These are phyloP conservation scores for Melanotaenia duboulayi DNA, from an alignment of 2,113 vertebrate genomes.

Conservation along the genomic window DNA sequence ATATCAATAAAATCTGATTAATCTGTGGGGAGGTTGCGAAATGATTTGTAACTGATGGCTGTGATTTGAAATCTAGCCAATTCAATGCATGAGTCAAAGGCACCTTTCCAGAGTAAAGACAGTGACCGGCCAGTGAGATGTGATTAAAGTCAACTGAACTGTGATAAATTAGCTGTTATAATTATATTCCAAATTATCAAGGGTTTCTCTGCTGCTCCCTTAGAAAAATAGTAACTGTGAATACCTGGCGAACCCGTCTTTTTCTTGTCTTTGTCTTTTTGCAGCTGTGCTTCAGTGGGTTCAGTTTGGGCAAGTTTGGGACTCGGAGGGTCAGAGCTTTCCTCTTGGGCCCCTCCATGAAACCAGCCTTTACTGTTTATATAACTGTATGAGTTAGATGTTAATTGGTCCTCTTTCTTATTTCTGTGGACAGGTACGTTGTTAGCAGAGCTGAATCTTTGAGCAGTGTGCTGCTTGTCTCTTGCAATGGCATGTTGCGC, in stretches of 20 bases:
- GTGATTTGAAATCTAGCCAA: neutral
- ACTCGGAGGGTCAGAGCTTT: conserved; percentile 32
- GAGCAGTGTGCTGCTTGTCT: conserved; percentile 60
- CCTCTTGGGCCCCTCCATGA: neutral
- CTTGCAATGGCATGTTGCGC: conserved; percentile 46
- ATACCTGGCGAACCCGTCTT: conserved; percentile 52
- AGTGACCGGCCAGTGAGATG: neutral
- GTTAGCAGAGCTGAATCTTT: conserved; percentile 47
- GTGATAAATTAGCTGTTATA: neutral
- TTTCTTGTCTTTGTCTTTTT: conserved; percentile 17
- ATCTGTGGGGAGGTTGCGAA: neutral
- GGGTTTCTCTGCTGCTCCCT: neutral
- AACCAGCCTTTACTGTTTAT: conserved; percentile 22
- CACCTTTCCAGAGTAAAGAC: neutral
- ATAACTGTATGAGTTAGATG: neutral
- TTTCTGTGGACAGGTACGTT: conserved; percentile 20
- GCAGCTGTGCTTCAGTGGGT: conserved; percentile 22
- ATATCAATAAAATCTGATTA: neutral
- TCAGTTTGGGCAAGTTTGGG: conserved; percentile 6
- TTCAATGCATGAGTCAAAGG: neutral
- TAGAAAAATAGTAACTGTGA: neutral
- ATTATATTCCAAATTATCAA: neutral
- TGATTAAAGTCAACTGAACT: neutral
- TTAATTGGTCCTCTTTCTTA: conserved; percentile 37
- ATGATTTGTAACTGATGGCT: neutral